These are phyloP conservation scores for Trachelus stipa DNA, from an alignment of 2,888 invertebrate genomes.

Conservation along the genomic window DNA sequence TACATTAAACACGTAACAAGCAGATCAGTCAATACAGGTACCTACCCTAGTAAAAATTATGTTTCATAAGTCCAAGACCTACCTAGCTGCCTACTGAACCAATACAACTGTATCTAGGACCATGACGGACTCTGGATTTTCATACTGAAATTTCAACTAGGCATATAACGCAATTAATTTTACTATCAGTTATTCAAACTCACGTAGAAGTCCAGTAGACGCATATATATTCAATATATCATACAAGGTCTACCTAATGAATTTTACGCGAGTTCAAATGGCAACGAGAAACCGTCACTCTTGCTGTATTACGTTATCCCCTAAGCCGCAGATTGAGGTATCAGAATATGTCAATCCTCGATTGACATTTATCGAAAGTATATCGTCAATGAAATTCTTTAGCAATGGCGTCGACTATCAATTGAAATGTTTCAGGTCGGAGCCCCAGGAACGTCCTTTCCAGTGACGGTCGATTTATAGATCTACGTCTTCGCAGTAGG, in stretches of 20 bases:
- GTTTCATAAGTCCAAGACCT: background rate
- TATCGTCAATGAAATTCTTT: conserved; percentile 58
- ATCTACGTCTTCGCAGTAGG: conserved; percentile 74
- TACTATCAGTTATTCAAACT: background rate
- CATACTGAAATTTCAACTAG: background rate
- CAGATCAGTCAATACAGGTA: background rate
- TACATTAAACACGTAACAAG: background rate
- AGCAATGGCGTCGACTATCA: conserved; percentile 73
- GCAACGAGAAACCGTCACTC: background rate
- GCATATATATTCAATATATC: background rate
- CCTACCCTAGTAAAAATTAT: background rate
- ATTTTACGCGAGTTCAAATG: no score
- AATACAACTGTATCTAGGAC: background rate
- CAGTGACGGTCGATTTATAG: conserved; percentile 61
- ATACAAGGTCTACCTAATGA: background rate
- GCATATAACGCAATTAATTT: background rate
- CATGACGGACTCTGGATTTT: background rate
- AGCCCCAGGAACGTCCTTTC: conserved; percentile 68
- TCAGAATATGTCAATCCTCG: background rate
- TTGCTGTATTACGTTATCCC: background rate
- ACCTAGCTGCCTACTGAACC: background rate
- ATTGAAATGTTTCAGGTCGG: conserved; percentile 74
- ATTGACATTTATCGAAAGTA: background rate
- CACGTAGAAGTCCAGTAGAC: background rate
- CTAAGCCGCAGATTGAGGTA: background rate